phyloP scores from a whole-genome alignment of 2,797 vertebrate genomes.

The Coregonus suidteri region DNA sequence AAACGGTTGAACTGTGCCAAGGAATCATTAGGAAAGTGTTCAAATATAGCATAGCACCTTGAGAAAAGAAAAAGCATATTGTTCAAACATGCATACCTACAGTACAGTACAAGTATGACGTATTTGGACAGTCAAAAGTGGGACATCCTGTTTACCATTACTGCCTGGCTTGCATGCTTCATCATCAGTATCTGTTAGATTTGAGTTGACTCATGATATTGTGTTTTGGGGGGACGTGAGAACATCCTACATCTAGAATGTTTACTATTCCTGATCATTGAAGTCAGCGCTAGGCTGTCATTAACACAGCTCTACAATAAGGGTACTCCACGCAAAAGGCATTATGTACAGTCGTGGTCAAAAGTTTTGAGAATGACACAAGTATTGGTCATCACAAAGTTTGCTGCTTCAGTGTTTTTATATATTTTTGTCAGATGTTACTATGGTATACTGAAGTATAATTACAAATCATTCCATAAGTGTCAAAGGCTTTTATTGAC shows the following conservation, averaged over 20 bases:
- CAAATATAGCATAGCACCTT: constrained; percentile 23
- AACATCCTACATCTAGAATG: too few species aligned
- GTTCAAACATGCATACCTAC: neutral
- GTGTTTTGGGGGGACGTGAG: too few species aligned
- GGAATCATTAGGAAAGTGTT: neutral
- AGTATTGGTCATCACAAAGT: too few species aligned
- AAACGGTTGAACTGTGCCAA: constrained; percentile 1
- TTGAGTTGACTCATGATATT: neutral
- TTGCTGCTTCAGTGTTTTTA: too few species aligned
- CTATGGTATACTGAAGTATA: too few species aligned
- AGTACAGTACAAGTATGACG: neutral
- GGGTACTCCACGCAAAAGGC: neutral
- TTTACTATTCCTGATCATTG: neutral
- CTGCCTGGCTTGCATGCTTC: too few species aligned
- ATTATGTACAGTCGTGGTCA: neutral
- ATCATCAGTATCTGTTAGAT: too few species aligned
- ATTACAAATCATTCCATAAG: too few species aligned
- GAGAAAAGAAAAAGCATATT: neutral
- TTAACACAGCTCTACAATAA: neutral
- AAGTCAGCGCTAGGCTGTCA: neutral
- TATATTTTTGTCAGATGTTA: too few species aligned
- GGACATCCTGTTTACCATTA: too few species aligned
- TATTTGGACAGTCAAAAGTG: neutral
- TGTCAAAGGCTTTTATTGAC: too few species aligned
- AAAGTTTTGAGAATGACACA: too few species aligned